Evolutionary conservation across 2,113 vertebrate species (phyloP).

Genomic region (Narcine bancroftii): DNA sequence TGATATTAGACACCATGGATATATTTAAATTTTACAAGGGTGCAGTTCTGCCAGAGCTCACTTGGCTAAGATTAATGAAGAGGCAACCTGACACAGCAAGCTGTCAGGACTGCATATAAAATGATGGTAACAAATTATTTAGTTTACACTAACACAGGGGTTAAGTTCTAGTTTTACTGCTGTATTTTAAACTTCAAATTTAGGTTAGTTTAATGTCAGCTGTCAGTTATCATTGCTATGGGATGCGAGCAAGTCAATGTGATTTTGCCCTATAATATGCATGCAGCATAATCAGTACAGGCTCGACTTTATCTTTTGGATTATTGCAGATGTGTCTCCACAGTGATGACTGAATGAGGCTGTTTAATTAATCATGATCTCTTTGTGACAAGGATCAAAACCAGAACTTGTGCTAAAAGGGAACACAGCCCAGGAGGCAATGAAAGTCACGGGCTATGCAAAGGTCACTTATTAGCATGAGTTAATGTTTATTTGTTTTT

Average conservation of each 20-base stretch:
- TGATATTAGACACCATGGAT: too few relatives aligned
- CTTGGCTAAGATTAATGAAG: slow-evolving; percentile 40
- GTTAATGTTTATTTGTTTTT: not conserved
- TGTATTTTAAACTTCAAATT: not conserved
- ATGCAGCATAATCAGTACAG: not conserved
- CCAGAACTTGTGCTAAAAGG: not conserved
- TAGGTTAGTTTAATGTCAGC: not conserved
- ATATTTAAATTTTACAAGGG: too few relatives aligned
- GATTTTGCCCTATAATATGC: not conserved
- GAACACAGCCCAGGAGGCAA: not conserved
- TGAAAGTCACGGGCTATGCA: not conserved
- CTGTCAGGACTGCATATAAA: too few relatives aligned
- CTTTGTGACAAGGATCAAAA: slow-evolving; percentile 20
- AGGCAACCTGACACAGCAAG: slow-evolving; percentile 45
- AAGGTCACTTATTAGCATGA: slow-evolving; percentile 16
- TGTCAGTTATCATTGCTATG: not conserved
- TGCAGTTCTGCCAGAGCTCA: too few relatives aligned
- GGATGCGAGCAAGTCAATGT: not conserved
- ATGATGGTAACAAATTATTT: too few relatives aligned
- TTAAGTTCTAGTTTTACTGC: not conserved
- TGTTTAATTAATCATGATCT: slow-evolving; percentile 30
- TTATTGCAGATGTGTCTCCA: not conserved
- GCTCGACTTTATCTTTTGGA: not conserved
- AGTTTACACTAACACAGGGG: not conserved
- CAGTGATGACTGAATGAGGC: slow-evolving; percentile 19